A percentile compares a stretch with the other conserved stretches of the same genome.
phyloP scores from a whole-genome alignment of 2,888 invertebrate species.

The Amaurobius ferox region DNA sequence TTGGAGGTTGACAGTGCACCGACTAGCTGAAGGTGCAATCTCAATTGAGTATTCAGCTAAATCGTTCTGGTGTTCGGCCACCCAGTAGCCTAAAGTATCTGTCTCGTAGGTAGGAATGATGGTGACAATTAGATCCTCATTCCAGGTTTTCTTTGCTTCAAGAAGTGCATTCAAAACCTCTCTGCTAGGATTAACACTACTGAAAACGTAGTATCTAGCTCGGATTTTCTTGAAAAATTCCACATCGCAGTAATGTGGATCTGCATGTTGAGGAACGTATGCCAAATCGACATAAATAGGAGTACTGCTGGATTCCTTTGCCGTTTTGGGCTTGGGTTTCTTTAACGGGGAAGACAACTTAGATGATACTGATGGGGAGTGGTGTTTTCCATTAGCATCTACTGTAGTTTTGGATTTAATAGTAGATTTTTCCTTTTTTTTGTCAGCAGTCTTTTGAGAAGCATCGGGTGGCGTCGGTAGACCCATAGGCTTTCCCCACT shows the following conservation, averaged over 20 bases:
- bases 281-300: conserved; percentile 90
- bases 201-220: conserved; percentile 96
- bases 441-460: conserved; percentile 30
- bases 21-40: conserved; percentile 95
- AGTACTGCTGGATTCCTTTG: conserved; percentile 45
- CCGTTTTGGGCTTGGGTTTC: conserved; percentile 33
- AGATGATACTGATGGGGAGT: conserved; percentile 30
- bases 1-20: conserved; percentile 97
- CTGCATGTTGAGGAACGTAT: conserved; percentile 97
- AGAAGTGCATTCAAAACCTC: conserved; percentile 96
- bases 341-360: conserved; percentile 64
- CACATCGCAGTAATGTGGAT: conserved; percentile 92
- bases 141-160: conserved; percentile 84
- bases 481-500: conserved; percentile 94
- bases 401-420: conserved; percentile 33
- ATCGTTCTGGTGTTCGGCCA: conserved; percentile 95
- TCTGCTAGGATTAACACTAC: conserved; percentile 94
- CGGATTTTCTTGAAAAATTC: conserved; percentile 96
- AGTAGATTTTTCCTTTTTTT: conserved; percentile 39
- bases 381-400: conserved; percentile 36
- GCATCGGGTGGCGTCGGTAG: conserved; percentile 83
- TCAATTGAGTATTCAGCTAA: conserved; percentile 94
- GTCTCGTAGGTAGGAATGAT: conserved; percentile 99
- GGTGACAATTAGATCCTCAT: conserved; percentile 86
- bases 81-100: conserved; percentile 97